Percentiles rank a stretch among this genome's conserved stretches.
Evolutionary conservation across 2,113 vertebrate species (phyloP).

Genomic region (Pseudorhombus dupliciocellatus): DNA sequence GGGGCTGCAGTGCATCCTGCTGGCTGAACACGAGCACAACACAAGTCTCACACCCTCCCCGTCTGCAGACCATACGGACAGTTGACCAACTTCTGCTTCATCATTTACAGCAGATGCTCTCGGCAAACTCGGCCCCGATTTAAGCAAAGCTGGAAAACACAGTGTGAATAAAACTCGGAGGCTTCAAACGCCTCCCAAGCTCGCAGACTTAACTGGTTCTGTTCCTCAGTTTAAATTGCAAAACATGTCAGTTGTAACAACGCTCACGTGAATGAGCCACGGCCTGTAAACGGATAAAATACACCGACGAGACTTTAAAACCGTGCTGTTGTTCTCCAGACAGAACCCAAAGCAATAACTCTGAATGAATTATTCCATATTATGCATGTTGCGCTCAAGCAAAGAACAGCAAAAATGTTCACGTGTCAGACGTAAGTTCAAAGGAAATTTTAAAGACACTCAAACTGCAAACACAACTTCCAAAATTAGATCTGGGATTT

Average conservation of each 20-base stretch:
- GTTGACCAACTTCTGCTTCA: slow-evolving; percentile 33
- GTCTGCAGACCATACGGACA: neutral
- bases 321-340: slow-evolving; percentile 23
- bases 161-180: slow-evolving; percentile 19
- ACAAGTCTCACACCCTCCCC: slow-evolving; percentile 42
- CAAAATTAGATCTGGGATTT: slow-evolving; percentile 24
- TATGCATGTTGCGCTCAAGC: slow-evolving; percentile 8
- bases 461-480: neutral
- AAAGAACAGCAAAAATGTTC: slow-evolving; percentile 29
- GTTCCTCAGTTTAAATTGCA: slow-evolving; percentile 11
- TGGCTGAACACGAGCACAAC: slow-evolving; percentile 67
- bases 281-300: slow-evolving; percentile 9
- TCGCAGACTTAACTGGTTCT: slow-evolving; percentile 26
- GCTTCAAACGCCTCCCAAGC: neutral
- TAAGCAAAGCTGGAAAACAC: slow-evolving; percentile 32
- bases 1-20: slow-evolving; percentile 74
- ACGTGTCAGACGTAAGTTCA: slow-evolving; percentile 34
- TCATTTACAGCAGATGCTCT: slow-evolving; percentile 29
- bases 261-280: neutral
- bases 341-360: slow-evolving; percentile 23
- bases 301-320: slow-evolving; percentile 6
- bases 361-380: slow-evolving; percentile 40
- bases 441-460: slow-evolving; percentile 26
- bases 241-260: slow-evolving; percentile 16
- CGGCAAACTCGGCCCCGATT: slow-evolving; percentile 31